Percentiles rank a stretch among this genome's conserved stretches.
Evolutionary conservation across 2,113 vertebrate genomes (phyloP).

Genomic region (Diphyllodes magnificus): DNA sequence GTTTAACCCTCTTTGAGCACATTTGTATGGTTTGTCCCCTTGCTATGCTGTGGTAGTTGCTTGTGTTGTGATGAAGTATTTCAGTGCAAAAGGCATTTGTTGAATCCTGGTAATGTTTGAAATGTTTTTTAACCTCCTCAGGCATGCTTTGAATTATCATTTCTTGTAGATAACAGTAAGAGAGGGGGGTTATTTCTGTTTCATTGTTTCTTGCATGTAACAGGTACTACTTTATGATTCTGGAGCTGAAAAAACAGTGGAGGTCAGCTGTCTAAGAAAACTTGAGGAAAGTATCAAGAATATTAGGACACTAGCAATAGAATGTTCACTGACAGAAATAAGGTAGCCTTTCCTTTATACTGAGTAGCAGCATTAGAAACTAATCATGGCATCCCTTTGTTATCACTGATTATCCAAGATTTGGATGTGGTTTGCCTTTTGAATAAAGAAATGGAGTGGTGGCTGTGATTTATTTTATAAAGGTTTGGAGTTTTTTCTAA

Average conservation of each 20-base stretch:
- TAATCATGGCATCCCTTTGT: background rate
- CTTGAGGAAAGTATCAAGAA: slow-evolving; percentile 72
- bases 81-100: background rate
- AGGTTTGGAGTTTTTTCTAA: background rate
- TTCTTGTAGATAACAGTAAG: background rate
- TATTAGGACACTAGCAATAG: slow-evolving; percentile 70
- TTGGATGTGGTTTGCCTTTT: background rate
- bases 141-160: background rate
- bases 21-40: background rate
- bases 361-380: background rate
- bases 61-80: background rate
- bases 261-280: slow-evolving; percentile 72
- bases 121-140: background rate
- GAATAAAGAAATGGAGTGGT: background rate
- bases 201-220: background rate
- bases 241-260: slow-evolving; percentile 75
- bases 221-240: slow-evolving; percentile 88
- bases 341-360: slow-evolving; percentile 70
- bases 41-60: fast-evolving
- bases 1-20: background rate
- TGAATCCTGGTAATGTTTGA: background rate
- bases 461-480: background rate
- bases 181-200: background rate
- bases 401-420: background rate
- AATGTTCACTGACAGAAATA: slow-evolving; percentile 84